These are phyloP conservation scores for Dreissena rostriformis DNA, from an alignment of 1,140 invertebrate species.

Conservation along the genomic window DNA sequence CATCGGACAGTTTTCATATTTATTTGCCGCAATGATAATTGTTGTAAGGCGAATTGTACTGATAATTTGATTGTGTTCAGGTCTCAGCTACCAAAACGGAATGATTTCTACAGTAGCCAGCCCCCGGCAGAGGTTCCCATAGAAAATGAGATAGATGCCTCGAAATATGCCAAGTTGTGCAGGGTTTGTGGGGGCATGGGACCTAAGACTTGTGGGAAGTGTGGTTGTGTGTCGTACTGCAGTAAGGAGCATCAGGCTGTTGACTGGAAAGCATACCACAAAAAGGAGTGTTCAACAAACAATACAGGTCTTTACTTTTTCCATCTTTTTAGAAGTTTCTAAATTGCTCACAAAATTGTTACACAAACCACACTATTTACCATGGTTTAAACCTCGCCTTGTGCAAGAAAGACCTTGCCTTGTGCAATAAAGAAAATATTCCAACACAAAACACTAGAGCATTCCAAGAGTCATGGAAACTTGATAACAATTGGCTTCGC, in stretches of 20 bases:
- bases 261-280: conserved; percentile 94
- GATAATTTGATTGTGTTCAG: conserved; percentile 90
- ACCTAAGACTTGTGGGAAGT: conserved; percentile 90
- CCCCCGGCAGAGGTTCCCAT: conserved; percentile 81
- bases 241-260: conserved; percentile 91
- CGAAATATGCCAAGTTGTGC: conserved; percentile 84
- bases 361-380: too few relatives aligned
- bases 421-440: too few relatives aligned
- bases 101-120: conserved; percentile 90
- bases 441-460: too few relatives aligned
- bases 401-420: too few relatives aligned
- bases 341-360: too few relatives aligned
- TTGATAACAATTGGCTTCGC: too few relatives aligned
- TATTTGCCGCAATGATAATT: conserved; percentile 89
- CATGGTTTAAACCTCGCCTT: too few relatives aligned
- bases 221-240: conserved; percentile 91
- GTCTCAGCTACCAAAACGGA: conserved; percentile 88
- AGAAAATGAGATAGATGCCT: conserved; percentile 58
- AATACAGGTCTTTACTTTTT: too few relatives aligned
- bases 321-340: too few relatives aligned
- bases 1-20: conserved; percentile 95
- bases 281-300: conserved; percentile 76
- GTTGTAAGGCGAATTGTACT: conserved; percentile 86
- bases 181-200: conserved; percentile 90
- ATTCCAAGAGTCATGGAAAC: too few relatives aligned